phyloP scores from a whole-genome alignment of 2,888 invertebrate species.

The Hyalella azteca region DNA sequence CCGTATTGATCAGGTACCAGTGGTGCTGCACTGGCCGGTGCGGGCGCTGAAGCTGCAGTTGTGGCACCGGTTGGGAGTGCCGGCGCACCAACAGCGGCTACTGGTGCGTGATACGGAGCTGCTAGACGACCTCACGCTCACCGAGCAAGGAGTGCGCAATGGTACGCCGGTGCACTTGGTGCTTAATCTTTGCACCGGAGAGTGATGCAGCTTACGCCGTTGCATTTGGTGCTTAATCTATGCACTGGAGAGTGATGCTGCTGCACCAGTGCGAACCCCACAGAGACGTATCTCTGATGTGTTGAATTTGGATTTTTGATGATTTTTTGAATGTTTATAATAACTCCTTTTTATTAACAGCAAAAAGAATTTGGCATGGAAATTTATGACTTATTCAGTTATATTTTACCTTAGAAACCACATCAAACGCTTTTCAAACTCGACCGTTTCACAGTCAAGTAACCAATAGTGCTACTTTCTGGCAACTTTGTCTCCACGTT shows the following conservation, averaged over 20 bases:
- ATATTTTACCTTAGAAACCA: no score
- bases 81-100: slow-evolving; percentile 4
- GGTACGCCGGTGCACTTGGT: not conserved
- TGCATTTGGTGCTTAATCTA: not conserved
- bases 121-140: not conserved
- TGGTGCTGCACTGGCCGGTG: not conserved
- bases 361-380: no score
- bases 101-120: slow-evolving; percentile 5
- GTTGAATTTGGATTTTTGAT: no score
- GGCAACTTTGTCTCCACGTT: no score
- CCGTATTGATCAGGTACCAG: not conserved
- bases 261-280: not conserved
- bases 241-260: not conserved
- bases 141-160: not conserved
- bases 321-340: no score
- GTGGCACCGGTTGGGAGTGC: not conserved
- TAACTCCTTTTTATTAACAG: no score
- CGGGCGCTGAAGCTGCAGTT: slow-evolving; percentile 25
- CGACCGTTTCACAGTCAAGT: no score
- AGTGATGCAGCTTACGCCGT: not conserved
- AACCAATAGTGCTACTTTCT: no score
- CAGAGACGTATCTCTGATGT: no score
- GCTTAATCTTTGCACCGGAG: not conserved
- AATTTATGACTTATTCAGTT: no score
- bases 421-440: no score